Conservation (phyloP, 2,888 invertebrate species). For the Noctua comes region DNA sequence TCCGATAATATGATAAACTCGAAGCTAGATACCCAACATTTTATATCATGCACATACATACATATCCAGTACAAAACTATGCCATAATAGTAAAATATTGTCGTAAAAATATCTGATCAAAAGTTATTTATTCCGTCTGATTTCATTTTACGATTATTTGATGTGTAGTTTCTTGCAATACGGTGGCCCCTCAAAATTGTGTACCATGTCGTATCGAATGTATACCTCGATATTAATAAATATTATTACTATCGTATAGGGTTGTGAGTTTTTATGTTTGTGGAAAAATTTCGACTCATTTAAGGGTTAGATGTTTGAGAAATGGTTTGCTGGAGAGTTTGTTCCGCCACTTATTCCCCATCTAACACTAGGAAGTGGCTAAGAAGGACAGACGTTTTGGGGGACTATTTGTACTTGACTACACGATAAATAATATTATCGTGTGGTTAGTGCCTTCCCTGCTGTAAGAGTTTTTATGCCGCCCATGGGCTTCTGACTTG, state of each 20-base stretch:
- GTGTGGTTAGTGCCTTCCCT: no score
- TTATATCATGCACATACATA: slow-evolving; percentile 5
- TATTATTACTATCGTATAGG: slow-evolving; percentile 1
- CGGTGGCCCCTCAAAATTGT: slow-evolving; percentile 40
- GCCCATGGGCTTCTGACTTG: no score
- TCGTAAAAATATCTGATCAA: slow-evolving; percentile 63
- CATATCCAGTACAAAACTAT: slow-evolving; percentile 36
- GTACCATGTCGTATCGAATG: slow-evolving; percentile 34
- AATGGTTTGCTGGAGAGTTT: neutral
- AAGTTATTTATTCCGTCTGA: slow-evolving; percentile 61
- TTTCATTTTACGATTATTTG: slow-evolving; percentile 66
- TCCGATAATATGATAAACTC: slow-evolving; percentile 4
- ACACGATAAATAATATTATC: no score
- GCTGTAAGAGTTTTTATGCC: no score
- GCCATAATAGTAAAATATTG: slow-evolving; percentile 52
- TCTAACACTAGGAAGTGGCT: neutral
- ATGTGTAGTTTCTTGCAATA: slow-evolving; percentile 54
- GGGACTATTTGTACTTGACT: no score
- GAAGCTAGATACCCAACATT: neutral
- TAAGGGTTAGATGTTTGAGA: neutral
- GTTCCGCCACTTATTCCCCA: neutral
- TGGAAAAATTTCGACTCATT: neutral
- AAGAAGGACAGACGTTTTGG: neutral
- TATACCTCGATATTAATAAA: slow-evolving; percentile 39
- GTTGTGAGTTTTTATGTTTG: slow-evolving; percentile 18